phyloP scores from a whole-genome alignment of 2,113 vertebrate genomes.

The Elephantulus edwardii region DNA sequence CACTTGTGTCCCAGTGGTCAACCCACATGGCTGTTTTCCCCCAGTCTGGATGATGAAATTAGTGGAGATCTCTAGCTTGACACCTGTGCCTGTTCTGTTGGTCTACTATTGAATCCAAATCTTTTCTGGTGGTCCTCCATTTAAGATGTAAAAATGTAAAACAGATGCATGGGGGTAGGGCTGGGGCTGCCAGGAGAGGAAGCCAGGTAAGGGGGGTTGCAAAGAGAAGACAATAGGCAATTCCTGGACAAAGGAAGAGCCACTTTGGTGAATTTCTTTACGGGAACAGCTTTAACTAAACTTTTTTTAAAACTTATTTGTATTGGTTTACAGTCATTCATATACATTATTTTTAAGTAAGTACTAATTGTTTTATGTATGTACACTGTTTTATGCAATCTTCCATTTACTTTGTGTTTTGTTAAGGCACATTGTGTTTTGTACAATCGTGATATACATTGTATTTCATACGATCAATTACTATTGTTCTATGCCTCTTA shows the following conservation, averaged over 20 bases:
- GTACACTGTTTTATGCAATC: no score
- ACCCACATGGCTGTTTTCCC: accelerated
- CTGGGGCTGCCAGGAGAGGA: background rate
- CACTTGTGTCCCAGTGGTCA: accelerated
- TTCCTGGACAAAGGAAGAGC: accelerated
- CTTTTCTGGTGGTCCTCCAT: background rate
- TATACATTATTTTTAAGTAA: no score
- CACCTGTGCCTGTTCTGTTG: background rate
- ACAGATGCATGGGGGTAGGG: background rate
- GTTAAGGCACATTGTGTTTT: no score
- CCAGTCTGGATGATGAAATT: accelerated
- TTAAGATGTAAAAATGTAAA: background rate
- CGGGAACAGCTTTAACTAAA: background rate
- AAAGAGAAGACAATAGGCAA: no score
- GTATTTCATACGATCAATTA: no score
- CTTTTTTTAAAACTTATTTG: background rate
- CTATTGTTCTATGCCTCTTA: no score
- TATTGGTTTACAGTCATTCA: no score
- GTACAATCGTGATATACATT: no score
- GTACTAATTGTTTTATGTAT: no score
- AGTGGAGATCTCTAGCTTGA: background rate
- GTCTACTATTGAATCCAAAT: accelerated
- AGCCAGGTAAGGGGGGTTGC: accelerated
- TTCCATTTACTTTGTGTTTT: no score
- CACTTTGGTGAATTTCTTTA: background rate